Evolutionary conservation across 2,888 invertebrate genomes (phyloP).

Genomic region (Lissocephala sabroskyi): DNA sequence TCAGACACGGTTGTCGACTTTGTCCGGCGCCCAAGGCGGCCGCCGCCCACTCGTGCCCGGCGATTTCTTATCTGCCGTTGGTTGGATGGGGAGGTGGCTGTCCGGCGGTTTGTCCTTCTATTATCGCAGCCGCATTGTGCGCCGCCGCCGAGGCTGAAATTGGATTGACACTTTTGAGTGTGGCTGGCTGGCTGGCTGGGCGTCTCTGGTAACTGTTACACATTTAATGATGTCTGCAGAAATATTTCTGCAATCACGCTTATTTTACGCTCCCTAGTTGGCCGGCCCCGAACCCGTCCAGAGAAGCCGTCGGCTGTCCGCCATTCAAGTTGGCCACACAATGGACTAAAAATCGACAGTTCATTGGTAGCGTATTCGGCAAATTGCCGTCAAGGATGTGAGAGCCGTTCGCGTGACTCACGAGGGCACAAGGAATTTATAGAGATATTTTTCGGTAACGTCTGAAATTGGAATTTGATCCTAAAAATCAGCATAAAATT

Average conservation of each 20-base stretch:
- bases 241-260: conserved; percentile 44
- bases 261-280: conserved; percentile 14
- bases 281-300: neutral
- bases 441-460: too few relatives aligned
- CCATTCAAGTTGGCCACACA: neutral
- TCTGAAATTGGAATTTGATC: too few relatives aligned
- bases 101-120: neutral
- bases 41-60: conserved; percentile 9
- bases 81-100: neutral
- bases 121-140: conserved; percentile 4
- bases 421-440: too few relatives aligned
- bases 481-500: too few relatives aligned
- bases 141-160: conserved; percentile 34
- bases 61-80: conserved; percentile 32
- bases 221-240: conserved; percentile 62
- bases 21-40: conserved; percentile 3
- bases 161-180: conserved; percentile 52
- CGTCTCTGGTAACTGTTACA: conserved; percentile 36
- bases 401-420: too few relatives aligned
- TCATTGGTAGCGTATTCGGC: conserved; percentile 3
- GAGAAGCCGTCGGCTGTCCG: too few relatives aligned
- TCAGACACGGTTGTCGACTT: conserved; percentile 30
- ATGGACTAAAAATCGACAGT: conserved; percentile 6
- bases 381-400: too few relatives aligned
- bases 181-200: too few relatives aligned